Evolutionary conservation across 1,140 invertebrate species (phyloP), one percentile per base, ranked within the genome.

Genomic region (Callitettix versicolor): DNA sequence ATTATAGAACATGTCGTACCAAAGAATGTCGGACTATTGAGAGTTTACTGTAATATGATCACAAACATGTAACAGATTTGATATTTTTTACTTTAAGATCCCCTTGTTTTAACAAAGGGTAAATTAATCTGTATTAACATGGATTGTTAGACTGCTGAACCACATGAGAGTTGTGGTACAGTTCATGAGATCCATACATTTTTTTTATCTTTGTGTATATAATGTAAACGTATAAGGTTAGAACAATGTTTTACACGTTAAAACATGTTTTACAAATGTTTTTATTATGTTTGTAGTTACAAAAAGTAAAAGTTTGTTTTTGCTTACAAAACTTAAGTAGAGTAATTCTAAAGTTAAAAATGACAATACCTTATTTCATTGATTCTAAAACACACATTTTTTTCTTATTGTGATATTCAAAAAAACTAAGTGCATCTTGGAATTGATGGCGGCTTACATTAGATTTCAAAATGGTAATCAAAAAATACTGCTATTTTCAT

Each of bases 71-170:
- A 36, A 36, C 34, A 36, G 34, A 36, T 9, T 36, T 36, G n/a
- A 36, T n/a, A 36, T 15, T 42, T 42, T 42, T 5, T 5, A 42
- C n/a, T n/a, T n/a, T n/a, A n/a, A n/a, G n/a, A n/a, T 30, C 26
- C 26, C 40, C 14, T 41, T 41, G 18, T 15, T 20, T 15, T 20
- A 5, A 5, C n/a, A 41, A 20, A 41, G 40, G 40, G 40, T 20
- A 41, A 3, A 41, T 41, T 41, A 41, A 41, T 5, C 34, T 36
- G 14, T n/a, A 41, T n/a, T n/a, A 3, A 15, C 3, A 41, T 20
- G 42, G 42, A 41, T 17, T 33, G n/a, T 26, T 43, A 41, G 42
- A 54, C 40, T 54, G 9, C 42, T 46, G 42, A 24, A 21, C 41
- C 38, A 15, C 11, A 14, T 17, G 24, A 54, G 50, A 15, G 18